Evolutionary conservation across 2,797 vertebrate species (phyloP), one percentile per base, ranked within the genome.

Genomic region (Melanotaenia nigrans): DNA sequence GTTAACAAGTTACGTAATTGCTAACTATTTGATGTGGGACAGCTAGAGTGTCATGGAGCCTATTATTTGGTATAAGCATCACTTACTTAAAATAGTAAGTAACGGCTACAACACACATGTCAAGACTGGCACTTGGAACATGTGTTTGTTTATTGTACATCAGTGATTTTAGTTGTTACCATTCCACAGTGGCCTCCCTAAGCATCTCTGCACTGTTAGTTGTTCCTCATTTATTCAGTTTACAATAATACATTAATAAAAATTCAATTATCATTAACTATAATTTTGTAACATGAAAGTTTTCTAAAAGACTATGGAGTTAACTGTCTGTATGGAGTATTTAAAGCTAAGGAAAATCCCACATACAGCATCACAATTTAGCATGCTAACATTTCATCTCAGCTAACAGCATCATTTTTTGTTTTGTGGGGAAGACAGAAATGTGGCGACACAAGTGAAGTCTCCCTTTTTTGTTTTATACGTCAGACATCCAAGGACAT

Each of bases 361-460:
- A 14, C n/a, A 4, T 22, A n/a, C 5, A 35, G 25, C 40, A 30
- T 11, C 10, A 24, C n/a, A 18, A 47, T 13, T 3, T 13, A 14
- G 3, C 51, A 25, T 10, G 18, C 1, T 0, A 28, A 56, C 1
- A 32, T 30, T 65, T 59, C 47, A 4, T 9, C n/a, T 35, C 25
- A 30, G 11, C 8, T 38, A 32, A 64, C 69, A 53, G 71, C 25
- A 45, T 42, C 45, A 49, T 61, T 63, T 65, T 69, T 32, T 73
- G 8, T 65, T 30, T 38, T 72, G 35, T 73, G 55, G 30, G 18
- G 6, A 54, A 10, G 56, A 53, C 47, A 36, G 35, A 70, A 76
- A 75, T 72, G 71, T 78, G 25, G 30, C 74, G 38, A 54, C 9
- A 18, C 13, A 73, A 61, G 47, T 53, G 11, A 28, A 61, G 59